Evolutionary conservation across 2,888 invertebrate genomes (phyloP), one percentile per base, ranked within the genome.

Genomic region (Ommatoiulus sabulosus): DNA sequence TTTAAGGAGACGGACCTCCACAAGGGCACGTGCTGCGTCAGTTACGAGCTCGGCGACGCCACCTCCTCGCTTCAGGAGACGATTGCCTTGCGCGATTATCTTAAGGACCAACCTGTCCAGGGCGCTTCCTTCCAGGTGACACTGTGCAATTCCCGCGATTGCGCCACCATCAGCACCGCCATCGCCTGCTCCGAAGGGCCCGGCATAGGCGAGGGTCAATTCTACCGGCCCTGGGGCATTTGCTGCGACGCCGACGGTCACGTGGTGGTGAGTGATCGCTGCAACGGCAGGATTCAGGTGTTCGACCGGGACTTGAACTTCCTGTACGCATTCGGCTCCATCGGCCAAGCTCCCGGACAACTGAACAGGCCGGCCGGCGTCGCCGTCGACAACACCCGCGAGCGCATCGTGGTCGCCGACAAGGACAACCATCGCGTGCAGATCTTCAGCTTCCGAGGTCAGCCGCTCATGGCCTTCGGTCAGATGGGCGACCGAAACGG

Each of bases 351-450:
- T 6, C 95, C 95, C 7, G 98, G 98, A 3, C 96, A 98, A 92
- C 98, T 99, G 92, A 97, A 98, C 92, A 94, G 97, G 46, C 98
- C 98, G 0, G 98, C 98, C 1, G 98, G 98, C 1, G 95, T 98
- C 24, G 95, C 96, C 24, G 91, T 92, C 24, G 95, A 97, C 43
- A 90, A 89, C 88, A 52, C 89, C 44, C 4, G 12, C 52, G 97
- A 96, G 90, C 95, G 97, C 87, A 96, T 99, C 89, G 95, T 99
- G 90, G 97, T 99, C 20, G 97, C 97, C 15, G 99, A 99, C 92
- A 98, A 99, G 93, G 98, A 99, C 92, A 99, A 99, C 93, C 98
- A 99, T 92, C 95, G 99, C 85, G 95, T 98, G 90, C 98, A 98
- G 93, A 94, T 97, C 89, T 96, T 98, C 92, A 96, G 95, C 20